A percentile compares a stretch with the other conserved stretches of the same genome.
These are phyloP conservation scores for Dryas iulia DNA, from an alignment of 1,140 invertebrate species.

Conservation along the genomic window DNA sequence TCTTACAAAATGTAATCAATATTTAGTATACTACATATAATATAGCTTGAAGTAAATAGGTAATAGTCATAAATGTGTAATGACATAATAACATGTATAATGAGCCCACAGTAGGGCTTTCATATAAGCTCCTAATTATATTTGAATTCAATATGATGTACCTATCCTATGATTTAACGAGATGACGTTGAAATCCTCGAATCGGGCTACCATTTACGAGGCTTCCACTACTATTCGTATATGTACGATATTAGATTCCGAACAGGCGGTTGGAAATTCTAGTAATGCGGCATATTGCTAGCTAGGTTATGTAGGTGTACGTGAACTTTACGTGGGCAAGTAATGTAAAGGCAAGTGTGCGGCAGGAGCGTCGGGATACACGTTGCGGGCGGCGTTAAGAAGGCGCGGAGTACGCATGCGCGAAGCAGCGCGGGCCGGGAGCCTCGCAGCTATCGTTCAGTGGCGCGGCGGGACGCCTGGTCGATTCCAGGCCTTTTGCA, in stretches of 20 bases:
- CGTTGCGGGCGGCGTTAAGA: conserved; percentile 27
- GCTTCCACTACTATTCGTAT: not conserved
- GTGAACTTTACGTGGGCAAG: conserved; percentile 20
- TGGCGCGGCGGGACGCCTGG: conserved; percentile 70
- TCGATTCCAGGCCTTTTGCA: conserved; percentile 58
- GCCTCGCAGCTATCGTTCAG: conserved; percentile 59
- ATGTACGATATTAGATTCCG: conserved; percentile 21
- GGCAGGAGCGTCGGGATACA: conserved; percentile 26
- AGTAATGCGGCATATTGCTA: conserved; percentile 17
- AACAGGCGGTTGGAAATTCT: conserved; percentile 11
- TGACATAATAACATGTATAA: not conserved
- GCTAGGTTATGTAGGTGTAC: not conserved
- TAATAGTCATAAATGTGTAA: too few species aligned
- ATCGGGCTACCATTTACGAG: not conserved
- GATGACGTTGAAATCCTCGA: not conserved
- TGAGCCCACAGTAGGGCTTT: not conserved
- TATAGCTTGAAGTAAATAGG: too few species aligned
- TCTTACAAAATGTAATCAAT: too few species aligned
- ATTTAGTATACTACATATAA: too few species aligned
- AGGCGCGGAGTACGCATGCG: conserved; percentile 61
- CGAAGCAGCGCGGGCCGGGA: conserved; percentile 49
- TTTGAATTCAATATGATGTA: not conserved
- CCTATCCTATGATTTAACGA: not conserved
- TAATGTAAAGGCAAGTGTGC: conserved; percentile 26
- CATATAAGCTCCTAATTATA: not conserved